A percentile compares a stretch with the other conserved stretches of the same genome.
These are phyloP conservation scores for Diplodus puntazzo DNA, from an alignment of 2,797 vertebrate species.

Conservation along the genomic window DNA sequence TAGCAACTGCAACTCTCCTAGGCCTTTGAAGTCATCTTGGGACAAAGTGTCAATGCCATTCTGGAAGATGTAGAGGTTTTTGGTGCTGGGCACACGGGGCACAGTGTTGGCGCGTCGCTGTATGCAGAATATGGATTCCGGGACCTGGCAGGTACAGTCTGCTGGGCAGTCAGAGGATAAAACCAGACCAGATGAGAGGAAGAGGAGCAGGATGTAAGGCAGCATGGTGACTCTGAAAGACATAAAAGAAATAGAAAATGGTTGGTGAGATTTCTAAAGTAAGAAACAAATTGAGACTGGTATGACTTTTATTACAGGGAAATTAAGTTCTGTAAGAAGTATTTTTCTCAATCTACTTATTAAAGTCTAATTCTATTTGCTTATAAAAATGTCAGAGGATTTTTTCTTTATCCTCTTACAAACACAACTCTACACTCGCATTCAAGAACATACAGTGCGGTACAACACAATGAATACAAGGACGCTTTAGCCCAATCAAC, in stretches of 20 bases:
- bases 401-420: not conserved
- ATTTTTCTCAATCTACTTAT: not conserved
- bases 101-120: conserved; percentile 81
- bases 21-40: conserved; percentile 86
- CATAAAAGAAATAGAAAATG: conserved; percentile 31
- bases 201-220: conserved; percentile 64
- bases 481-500: not conserved
- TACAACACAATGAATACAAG: not conserved
- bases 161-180: conserved; percentile 85
- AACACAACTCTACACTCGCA: not conserved
- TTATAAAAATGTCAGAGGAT: not conserved
- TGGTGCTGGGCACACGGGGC: conserved; percentile 87
- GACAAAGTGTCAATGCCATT: conserved; percentile 89
- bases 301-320: not conserved
- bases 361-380: not conserved
- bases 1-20: conserved; percentile 87
- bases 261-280: not conserved
- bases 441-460: not conserved
- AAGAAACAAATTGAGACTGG: not conserved
- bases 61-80: conserved; percentile 90
- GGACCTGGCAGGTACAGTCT: conserved; percentile 85
- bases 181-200: conserved; percentile 67
- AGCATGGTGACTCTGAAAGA: conserved; percentile 76
- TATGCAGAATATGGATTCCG: conserved; percentile 87
- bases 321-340: not conserved